Evolutionary conservation across 2,113 vertebrate species (phyloP).

Genomic region (Protobothrops mucrosquamatus): DNA sequence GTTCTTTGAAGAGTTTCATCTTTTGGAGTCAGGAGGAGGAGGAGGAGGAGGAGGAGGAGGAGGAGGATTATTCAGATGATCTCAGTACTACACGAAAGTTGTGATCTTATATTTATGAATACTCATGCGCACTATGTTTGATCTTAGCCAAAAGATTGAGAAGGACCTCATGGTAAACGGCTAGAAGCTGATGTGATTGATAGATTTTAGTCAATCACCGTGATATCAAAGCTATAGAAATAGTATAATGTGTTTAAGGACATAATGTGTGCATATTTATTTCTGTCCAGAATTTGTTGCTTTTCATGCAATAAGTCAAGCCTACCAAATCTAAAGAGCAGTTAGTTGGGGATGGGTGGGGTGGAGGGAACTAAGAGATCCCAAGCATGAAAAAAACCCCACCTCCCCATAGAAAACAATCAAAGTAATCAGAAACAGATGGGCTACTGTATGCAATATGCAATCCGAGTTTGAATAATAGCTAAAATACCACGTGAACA

Average conservation of each 20-base stretch:
- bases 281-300: constrained; percentile 5
- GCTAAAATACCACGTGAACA: constrained; percentile 39
- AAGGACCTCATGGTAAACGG: neutral
- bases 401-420: constrained; percentile 14
- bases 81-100: no score
- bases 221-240: neutral
- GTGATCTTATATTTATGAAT: neutral
- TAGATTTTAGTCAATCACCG: neutral
- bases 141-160: neutral
- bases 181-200: neutral
- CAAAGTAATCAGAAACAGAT: constrained; percentile 50
- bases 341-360: neutral
- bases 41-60: no score
- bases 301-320: constrained; percentile 21
- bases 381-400: constrained; percentile 5
- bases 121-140: neutral
- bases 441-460: constrained; percentile 29
- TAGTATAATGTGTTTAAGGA: neutral
- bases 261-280: neutral
- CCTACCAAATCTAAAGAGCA: constrained; percentile 17
- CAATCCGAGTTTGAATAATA: constrained; percentile 34
- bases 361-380: neutral
- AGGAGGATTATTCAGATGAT: neutral
- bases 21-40: no score
- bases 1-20: no score